Base-by-base conservation (phyloP, 2,113 vertebrate species). In the Poeciliopsis retropinna region DNA sequence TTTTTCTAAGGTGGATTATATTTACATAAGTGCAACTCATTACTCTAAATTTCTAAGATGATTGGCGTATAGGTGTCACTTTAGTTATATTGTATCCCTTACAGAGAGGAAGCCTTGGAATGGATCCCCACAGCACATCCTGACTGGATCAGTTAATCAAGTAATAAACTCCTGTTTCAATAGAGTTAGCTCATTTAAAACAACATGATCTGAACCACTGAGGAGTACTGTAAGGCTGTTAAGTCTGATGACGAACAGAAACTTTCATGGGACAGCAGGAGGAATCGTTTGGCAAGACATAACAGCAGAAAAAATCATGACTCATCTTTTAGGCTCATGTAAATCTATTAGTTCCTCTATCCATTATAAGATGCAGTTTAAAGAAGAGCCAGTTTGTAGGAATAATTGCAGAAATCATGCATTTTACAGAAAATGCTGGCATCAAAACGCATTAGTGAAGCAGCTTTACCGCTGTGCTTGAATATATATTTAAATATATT, bases 211-310 rank as follows among this genome's bases (percentile, higher is more conserved):
- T 4, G 12, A 41, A 41, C 39, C 39, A 41, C 39, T 15, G 39
- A 41, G 39, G 39, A 41, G 14, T 4, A 41, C 39, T 41, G 39
- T 1, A 41, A 39, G 37, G 37, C 37, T 13, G 37, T 13, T 39
- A 39, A 41, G 13, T 41, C 39, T 41, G 47, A 54, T 51, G 47
- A 51, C 1, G 17, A 54, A 54, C 17, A 54, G 47, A 54, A 54
- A 54, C 6, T 54, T 54, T 25, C 19, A 29, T 41, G 44, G 32
- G 25, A 68, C 13, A 44, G 51, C 32, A 62, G 29, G 1, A 34
- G 14, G 70, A 70, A 64, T 67, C 66, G 57, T 80, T 83, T 85
- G 73, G 73, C 80, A 75, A 69, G 47, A 83, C 74, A 67, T 78
- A 65, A 83, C 62, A 65, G 71, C 19, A 32, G 66, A 29, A 4